phyloP scores from a whole-genome alignment of 2,797 vertebrate species.

The Carcharodon carcharias region DNA sequence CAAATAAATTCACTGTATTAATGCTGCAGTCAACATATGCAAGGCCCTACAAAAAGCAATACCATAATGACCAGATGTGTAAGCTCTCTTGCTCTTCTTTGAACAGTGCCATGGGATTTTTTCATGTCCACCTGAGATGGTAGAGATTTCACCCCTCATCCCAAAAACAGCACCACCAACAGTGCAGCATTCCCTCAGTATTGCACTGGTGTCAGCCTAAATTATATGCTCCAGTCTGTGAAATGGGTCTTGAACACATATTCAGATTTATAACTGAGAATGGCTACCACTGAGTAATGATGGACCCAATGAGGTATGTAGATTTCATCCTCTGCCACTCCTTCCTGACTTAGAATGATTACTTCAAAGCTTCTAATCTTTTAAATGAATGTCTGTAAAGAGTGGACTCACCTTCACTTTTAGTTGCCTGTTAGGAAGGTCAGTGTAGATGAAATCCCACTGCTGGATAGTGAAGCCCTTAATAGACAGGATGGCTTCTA shows the following conservation, averaged over 20 bases:
- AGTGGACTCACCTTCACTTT: constrained; percentile 78
- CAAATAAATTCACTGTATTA: not conserved
- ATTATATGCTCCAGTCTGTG: too few relatives aligned
- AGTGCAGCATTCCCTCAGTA: not conserved
- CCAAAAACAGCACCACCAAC: not conserved
- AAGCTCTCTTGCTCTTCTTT: not conserved
- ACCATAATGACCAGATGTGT: too few relatives aligned
- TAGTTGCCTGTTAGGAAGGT: constrained; percentile 85
- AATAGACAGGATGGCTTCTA: constrained; percentile 80
- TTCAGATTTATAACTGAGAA: not conserved
- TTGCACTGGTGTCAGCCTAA: not conserved
- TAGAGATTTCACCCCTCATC: not conserved
- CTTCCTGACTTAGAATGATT: not conserved
- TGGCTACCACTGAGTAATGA: not conserved
- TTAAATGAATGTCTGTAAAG: not conserved
- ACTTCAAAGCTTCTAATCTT: not conserved
- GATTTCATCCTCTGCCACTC: not conserved
- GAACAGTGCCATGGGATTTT: too few relatives aligned
- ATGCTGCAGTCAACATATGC: not conserved
- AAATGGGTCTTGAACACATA: not conserved
- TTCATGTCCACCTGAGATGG: not conserved
- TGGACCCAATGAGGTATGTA: not conserved
- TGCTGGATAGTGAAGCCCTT: constrained; percentile 74
- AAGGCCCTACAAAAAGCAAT: not conserved
- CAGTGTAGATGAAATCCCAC: constrained; percentile 78